These are phyloP conservation scores for Mylabris phalerata DNA, from an alignment of 1,140 invertebrate genomes.

Conservation along the genomic window DNA sequence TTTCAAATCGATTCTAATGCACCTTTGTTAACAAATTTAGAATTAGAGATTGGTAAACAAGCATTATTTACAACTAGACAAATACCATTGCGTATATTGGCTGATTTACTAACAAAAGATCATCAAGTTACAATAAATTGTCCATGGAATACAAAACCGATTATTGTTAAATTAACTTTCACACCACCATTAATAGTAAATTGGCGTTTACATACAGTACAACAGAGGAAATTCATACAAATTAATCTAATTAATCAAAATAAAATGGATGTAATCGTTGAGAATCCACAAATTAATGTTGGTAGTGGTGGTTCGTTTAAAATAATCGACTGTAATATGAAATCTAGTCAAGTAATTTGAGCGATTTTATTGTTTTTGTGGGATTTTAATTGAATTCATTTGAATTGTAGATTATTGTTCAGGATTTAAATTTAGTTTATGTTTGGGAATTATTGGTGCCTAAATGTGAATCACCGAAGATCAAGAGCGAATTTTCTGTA, in stretches of 20 bases:
- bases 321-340: conserved; percentile 59
- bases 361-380: background rate
- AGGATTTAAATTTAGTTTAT: conserved; percentile 66
- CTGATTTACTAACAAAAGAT: conserved; percentile 66
- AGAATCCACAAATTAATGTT: conserved; percentile 42
- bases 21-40: conserved; percentile 50
- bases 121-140: conserved; percentile 64
- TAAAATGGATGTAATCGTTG: conserved; percentile 27
- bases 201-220: conserved; percentile 75
- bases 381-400: background rate
- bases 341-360: conserved; percentile 43
- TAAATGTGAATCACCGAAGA: conserved; percentile 11
- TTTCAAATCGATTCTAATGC: conserved; percentile 37
- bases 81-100: conserved; percentile 59
- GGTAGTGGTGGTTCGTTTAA: conserved; percentile 45
- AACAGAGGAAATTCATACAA: conserved; percentile 73
- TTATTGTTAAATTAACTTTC: conserved; percentile 67
- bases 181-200: conserved; percentile 70
- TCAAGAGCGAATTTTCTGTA: conserved; percentile 34
- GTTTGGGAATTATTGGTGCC: conserved; percentile 69
- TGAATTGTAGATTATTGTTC: conserved; percentile 50
- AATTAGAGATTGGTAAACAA: conserved; percentile 55
- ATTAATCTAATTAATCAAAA: conserved; percentile 61
- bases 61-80: conserved; percentile 61
- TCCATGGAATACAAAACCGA: conserved; percentile 65